These are phyloP conservation scores for Zenarchopterus dispar DNA, from an alignment of 2,797 vertebrate genomes.

Conservation along the genomic window DNA sequence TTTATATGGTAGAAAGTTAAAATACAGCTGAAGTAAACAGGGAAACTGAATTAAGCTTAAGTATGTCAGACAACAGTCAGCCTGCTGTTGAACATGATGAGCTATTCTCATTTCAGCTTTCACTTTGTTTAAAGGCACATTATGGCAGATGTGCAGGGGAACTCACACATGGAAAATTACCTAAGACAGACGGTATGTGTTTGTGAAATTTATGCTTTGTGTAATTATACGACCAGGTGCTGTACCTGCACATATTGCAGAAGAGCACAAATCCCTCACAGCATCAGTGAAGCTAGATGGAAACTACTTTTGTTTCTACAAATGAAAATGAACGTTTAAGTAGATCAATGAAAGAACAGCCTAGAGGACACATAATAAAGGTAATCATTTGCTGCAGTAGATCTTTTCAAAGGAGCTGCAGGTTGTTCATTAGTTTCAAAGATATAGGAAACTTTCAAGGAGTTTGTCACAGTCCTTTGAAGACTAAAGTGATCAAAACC, in stretches of 20 bases:
- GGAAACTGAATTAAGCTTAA: background rate
- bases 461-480: slow-evolving; percentile 26
- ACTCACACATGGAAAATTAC: too few relatives aligned
- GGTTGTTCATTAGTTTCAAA: slow-evolving; percentile 9
- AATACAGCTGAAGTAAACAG: background rate
- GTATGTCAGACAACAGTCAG: background rate
- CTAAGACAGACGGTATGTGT: background rate
- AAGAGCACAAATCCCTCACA: too few relatives aligned
- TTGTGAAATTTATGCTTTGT: background rate
- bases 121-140: too few relatives aligned
- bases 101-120: background rate
- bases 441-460: slow-evolving; percentile 18
- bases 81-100: background rate
- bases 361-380: slow-evolving; percentile 34
- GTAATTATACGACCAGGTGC: background rate
- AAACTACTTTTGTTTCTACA: slow-evolving; percentile 5
- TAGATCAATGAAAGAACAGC: slow-evolving; percentile 43
- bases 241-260: too few relatives aligned
- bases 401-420: slow-evolving; percentile 17
- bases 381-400: slow-evolving; percentile 25
- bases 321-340: slow-evolving; percentile 43
- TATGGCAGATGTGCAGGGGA: too few relatives aligned
- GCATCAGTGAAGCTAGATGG: slow-evolving; percentile 7
- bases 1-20: background rate
- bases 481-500: slow-evolving; percentile 23